Percentiles rank a stretch among this genome's conserved stretches.
Evolutionary conservation across 1,140 invertebrate species (phyloP).

Genomic region (Zaprionus taronus): DNA sequence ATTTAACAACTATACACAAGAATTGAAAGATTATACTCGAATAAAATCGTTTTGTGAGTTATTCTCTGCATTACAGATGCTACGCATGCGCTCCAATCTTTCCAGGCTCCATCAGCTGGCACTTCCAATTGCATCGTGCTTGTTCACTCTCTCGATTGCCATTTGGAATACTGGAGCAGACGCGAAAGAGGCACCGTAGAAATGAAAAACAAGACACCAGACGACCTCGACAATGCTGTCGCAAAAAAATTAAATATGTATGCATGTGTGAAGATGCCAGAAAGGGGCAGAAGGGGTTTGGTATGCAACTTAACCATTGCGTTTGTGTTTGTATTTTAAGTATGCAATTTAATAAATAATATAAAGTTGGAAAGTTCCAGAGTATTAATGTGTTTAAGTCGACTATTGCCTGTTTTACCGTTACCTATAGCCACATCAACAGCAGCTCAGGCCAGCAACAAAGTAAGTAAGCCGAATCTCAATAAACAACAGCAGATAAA

Average conservation of each 20-base stretch:
- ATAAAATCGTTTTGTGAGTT: neutral
- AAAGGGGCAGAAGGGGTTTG: neutral
- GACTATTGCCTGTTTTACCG: slow-evolving; percentile 21
- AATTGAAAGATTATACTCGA: neutral
- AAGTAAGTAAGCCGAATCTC: slow-evolving; percentile 37
- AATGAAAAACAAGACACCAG: slow-evolving; percentile 73
- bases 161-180: slow-evolving; percentile 57
- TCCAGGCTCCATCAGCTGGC: slow-evolving; percentile 44
- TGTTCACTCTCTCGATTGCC: slow-evolving; percentile 21
- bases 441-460: slow-evolving; percentile 19
- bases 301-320: slow-evolving; percentile 14
- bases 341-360: slow-evolving; percentile 18
- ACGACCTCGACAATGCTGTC: slow-evolving; percentile 81
- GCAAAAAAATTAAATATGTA: slow-evolving; percentile 59
- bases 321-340: neutral
- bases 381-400: neutral
- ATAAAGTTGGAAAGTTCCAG: neutral
- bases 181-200: slow-evolving; percentile 44
- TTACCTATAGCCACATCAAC: slow-evolving; percentile 32
- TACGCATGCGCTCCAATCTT: slow-evolving; percentile 24
- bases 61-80: slow-evolving; percentile 19
- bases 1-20: too few species aligned
- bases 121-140: slow-evolving; percentile 42
- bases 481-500: slow-evolving; percentile 38
- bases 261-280: slow-evolving; percentile 11